Evolutionary conservation across 2,113 vertebrate species (phyloP).

Genomic region (Bombycilla garrulus): DNA sequence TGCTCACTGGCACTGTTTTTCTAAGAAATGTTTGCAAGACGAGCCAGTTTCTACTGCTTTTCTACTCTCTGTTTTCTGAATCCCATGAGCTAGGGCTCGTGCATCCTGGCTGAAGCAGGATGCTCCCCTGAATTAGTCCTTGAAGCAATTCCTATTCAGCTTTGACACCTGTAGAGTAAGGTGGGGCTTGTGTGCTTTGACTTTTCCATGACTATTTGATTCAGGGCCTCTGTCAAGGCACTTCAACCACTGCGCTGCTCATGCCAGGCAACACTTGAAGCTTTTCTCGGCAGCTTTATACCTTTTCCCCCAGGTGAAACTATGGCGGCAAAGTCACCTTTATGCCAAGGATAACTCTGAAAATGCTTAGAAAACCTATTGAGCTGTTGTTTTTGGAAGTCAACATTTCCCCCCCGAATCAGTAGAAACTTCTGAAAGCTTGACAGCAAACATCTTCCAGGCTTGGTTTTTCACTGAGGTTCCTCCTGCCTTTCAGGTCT

Average conservation of each 20-base stretch:
- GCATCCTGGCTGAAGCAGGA: background rate
- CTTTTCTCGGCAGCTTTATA: background rate
- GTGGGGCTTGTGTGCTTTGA: background rate
- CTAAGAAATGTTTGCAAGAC: background rate
- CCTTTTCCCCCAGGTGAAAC: background rate
- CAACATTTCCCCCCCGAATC: background rate
- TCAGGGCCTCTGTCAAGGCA: background rate
- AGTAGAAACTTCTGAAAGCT: background rate
- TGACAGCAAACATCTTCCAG: background rate
- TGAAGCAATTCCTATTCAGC: background rate
- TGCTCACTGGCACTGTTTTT: background rate
- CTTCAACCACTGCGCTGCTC: background rate
- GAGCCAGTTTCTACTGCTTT: background rate
- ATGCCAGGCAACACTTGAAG: background rate
- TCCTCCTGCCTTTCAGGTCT: background rate
- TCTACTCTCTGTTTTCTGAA: background rate
- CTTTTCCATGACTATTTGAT: background rate
- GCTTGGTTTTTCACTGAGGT: background rate
- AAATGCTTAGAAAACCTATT: background rate
- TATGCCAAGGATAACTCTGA: background rate
- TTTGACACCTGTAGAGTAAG: background rate
- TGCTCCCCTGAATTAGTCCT: background rate
- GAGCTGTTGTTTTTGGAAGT: background rate
- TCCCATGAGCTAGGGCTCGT: accelerated
- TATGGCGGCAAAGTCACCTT: background rate